Evolutionary conservation across 2,797 vertebrate species (phyloP), one percentile per base, ranked within the genome.

Genomic region (Acipenser oxyrinchus): DNA sequence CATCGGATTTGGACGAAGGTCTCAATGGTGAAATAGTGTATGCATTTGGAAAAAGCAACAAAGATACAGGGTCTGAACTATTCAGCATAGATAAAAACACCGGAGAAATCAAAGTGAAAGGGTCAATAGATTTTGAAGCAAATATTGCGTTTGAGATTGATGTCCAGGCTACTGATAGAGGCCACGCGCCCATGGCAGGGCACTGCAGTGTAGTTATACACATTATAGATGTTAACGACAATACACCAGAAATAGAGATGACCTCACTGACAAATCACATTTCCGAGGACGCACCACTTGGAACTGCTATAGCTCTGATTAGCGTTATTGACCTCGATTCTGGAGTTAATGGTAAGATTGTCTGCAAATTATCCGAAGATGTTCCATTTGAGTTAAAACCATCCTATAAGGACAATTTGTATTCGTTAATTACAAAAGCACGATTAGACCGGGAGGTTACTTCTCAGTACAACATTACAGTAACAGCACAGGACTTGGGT

Each of bases 371-470:
- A 58, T 13, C 9, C 6, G 60, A 62, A 18, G 23, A 62, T 37
- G 13, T 62, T 8, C 75, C 70, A 0, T 67, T 67, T 48, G 58
- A 23, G 37, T 8, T 67, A 15, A 53, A 37, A 11, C 60, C 60
- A 23, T 4, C 60, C 2, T 59, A 10, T 48, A 48, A 48, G 51
- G 58, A 60, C 4, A 59, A 57, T 15, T 37, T 57, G 5, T 67
- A 67, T 59, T 67, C 66, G 11, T 15, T 67, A 49, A 13, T 59
- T 10, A 67, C 66, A 10, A 58, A 18, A 7, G 10, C 4, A 6
- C 15, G 18, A 1, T 58, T 83, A 63, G 90, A 93, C 66, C 81
- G 89, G 0, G 91, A 93, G 63, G 59, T 55, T 0, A 62, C 74
- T 50, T 62, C 73, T 18, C 52, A 51, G 0, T 90, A 90, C 70